Evolutionary conservation across 1,140 invertebrate genomes (phyloP).

Genomic region (fruit fly (Drosophila melanogaster)): Release_6_plus_ISO1_MT NT_033777.3:6323501-6324000

Average conservation of each 20-base stretch:
- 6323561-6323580: no score
- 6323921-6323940: conserved; percentile 23
- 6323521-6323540: no score
- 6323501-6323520: no score
- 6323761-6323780: background rate
- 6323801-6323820: conserved; percentile 71
- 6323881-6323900: conserved; percentile 82
- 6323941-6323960: conserved; percentile 4
- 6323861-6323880: conserved; percentile 83
- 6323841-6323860: conserved; percentile 84
- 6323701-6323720: no score
- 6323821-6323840: conserved; percentile 81
- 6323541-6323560: no score
- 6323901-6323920: conserved; percentile 83
- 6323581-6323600: no score
- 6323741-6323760: background rate
- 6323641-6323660: no score
- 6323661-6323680: no score
- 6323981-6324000: conserved; percentile 64
- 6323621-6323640: no score
- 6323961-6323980: conserved; percentile 30
- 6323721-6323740: no score
- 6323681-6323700: no score
- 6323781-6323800: background rate
- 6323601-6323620: no score